Conservation (phyloP, 2,797 vertebrate genomes). For the Clarias pachynema region DNA sequence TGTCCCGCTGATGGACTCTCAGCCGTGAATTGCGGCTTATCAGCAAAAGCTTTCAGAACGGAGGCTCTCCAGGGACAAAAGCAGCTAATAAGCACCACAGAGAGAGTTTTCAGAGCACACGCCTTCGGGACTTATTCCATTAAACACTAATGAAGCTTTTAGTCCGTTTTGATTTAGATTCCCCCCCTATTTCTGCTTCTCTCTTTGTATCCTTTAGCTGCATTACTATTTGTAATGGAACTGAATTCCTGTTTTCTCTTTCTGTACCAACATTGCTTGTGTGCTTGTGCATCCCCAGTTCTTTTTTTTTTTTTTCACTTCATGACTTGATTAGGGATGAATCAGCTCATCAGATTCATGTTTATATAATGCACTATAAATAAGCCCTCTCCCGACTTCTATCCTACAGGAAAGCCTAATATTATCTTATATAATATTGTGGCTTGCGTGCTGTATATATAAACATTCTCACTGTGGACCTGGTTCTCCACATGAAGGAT, state of each 20-base stretch:
- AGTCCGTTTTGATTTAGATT: conserved; percentile 42
- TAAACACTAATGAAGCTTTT: conserved; percentile 61
- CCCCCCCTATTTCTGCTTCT: neutral
- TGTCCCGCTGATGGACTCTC: conserved; percentile 41
- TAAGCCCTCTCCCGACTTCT: neutral
- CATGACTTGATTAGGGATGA: neutral
- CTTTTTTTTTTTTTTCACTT: neutral
- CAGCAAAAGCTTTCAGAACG: conserved; percentile 42
- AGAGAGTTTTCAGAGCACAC: conserved; percentile 43
- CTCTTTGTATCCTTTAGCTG: conserved; percentile 25
- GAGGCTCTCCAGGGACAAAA: conserved; percentile 52
- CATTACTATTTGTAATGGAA: conserved; percentile 30
- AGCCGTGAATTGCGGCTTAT: conserved; percentile 41
- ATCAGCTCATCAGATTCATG: neutral
- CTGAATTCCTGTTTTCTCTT: neutral
- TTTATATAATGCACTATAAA: conserved; percentile 1
- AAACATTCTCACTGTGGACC: neutral
- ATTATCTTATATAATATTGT: neutral
- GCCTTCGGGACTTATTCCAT: conserved; percentile 52
- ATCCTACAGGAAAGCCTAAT: neutral
- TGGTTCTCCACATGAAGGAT: conserved; percentile 29
- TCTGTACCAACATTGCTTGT: neutral
- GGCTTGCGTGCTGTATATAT: neutral
- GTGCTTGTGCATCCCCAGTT: neutral
- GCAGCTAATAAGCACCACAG: conserved; percentile 48